Evolutionary conservation across 1,140 invertebrate species (phyloP).

Genomic region (Bactericera cockerelli): DNA sequence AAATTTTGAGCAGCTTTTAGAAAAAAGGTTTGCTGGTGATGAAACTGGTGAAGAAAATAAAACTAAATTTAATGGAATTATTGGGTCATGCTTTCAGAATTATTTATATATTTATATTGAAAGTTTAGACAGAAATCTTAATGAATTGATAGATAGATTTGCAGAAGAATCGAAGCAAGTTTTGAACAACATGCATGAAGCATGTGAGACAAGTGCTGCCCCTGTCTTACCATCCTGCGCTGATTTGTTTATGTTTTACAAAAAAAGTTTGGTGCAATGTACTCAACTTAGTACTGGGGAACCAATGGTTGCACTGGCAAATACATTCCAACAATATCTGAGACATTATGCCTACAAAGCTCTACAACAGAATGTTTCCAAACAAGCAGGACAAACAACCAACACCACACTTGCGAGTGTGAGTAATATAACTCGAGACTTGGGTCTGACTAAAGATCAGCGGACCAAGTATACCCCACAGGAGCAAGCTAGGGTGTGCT

Average conservation of each 20-base stretch:
- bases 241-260: constrained; percentile 84
- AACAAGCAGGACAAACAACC: constrained; percentile 25
- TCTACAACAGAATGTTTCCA: constrained; percentile 72
- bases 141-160: constrained; percentile 76
- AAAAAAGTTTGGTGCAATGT: constrained; percentile 95
- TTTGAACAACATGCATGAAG: constrained; percentile 18
- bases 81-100: constrained; percentile 81
- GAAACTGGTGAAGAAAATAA: constrained; percentile 25
- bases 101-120: constrained; percentile 89
- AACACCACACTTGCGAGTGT: constrained; percentile 18
- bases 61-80: constrained; percentile 56
- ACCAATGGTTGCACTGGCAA: constrained; percentile 71
- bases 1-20: constrained; percentile 79
- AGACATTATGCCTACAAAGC: constrained; percentile 79
- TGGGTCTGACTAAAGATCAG: constrained; percentile 74
- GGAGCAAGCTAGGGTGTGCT: constrained; percentile 78
- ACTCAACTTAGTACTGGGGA: constrained; percentile 79
- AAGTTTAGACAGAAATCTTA: constrained; percentile 72
- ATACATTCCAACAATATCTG: constrained; percentile 88
- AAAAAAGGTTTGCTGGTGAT: constrained; percentile 52
- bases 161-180: constrained; percentile 38
- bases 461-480: constrained; percentile 63
- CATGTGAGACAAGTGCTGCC: constrained; percentile 18
- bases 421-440: constrained; percentile 23
- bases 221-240: constrained; percentile 75